Evolutionary conservation across 2,113 vertebrate species (phyloP).

Genomic region (Cnemophilus loriae): DNA sequence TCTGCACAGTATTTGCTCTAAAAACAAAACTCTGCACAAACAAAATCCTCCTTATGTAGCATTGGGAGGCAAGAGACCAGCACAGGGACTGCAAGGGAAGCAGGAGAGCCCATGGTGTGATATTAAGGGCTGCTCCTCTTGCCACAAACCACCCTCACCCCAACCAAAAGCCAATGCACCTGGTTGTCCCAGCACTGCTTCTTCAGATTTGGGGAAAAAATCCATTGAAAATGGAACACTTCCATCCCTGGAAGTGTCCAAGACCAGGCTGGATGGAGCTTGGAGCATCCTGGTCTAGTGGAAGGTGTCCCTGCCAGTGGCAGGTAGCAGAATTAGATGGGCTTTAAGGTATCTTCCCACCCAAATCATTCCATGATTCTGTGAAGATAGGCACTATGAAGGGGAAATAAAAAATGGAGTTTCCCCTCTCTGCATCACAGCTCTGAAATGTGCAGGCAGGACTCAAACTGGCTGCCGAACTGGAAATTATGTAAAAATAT

Average conservation of each 20-base stretch:
- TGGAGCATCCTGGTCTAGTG: not conserved
- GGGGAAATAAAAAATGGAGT: not conserved
- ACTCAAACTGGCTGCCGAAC: not conserved
- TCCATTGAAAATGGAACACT: not conserved
- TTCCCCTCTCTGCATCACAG: not conserved
- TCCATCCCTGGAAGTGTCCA: not conserved
- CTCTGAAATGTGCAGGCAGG: not conserved
- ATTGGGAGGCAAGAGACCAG: fast-evolving
- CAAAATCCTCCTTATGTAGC: no score
- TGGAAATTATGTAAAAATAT: not conserved
- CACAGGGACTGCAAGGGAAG: fast-evolving
- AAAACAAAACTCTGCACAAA: not conserved
- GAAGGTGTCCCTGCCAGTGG: not conserved
- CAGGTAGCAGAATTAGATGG: not conserved
- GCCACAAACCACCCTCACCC: not conserved
- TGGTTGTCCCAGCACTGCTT: fast-evolving
- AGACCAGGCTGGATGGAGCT: not conserved
- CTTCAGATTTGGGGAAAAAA: not conserved
- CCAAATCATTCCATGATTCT: not conserved
- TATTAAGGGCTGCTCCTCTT: not conserved
- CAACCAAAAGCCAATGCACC: not conserved
- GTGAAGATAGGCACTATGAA: not conserved
- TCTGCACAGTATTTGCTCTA: not conserved
- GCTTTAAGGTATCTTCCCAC: not conserved
- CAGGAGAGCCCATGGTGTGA: not conserved